Evolutionary conservation across 2,888 invertebrate genomes (phyloP).

Genomic region (Archips crataeganus): DNA sequence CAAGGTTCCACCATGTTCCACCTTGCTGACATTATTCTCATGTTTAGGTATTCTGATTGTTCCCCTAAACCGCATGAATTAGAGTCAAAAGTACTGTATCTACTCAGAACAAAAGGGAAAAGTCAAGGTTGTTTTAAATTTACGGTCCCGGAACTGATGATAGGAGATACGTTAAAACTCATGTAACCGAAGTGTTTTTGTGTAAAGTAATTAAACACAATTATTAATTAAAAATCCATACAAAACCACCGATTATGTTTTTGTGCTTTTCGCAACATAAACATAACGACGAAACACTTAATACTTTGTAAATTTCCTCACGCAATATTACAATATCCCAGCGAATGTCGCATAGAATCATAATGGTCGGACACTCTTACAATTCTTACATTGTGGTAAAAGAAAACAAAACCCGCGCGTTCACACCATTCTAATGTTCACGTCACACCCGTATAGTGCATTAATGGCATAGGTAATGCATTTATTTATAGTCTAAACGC

Average conservation of each 20-base stretch:
- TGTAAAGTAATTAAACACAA: slow-evolving; percentile 1
- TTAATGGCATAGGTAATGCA: slow-evolving; percentile 10
- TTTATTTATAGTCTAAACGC: slow-evolving; percentile 12
- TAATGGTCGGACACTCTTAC: not conserved
- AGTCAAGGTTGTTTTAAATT: slow-evolving; percentile 12
- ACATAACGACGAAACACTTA: not conserved
- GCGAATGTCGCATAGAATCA: not conserved
- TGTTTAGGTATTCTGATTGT: slow-evolving; percentile 36
- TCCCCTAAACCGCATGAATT: slow-evolving; percentile 15
- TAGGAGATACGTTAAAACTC: not conserved
- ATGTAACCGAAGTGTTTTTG: slow-evolving; percentile 1
- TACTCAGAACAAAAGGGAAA: slow-evolving; percentile 12
- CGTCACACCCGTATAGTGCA: slow-evolving; percentile 18
- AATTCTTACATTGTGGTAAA: slow-evolving; percentile 3
- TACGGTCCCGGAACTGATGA: slow-evolving; percentile 5
- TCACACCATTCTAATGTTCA: slow-evolving; percentile 19
- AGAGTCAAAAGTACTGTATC: slow-evolving; percentile 13
- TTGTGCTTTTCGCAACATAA: not conserved
- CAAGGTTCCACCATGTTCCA: slow-evolving; percentile 17
- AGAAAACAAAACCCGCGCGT: slow-evolving; percentile 8
- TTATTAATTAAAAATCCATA: not conserved
- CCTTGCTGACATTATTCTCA: slow-evolving; percentile 32
- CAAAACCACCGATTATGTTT: not conserved
- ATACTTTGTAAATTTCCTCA: not conserved
- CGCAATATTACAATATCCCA: slow-evolving; percentile 5